These are phyloP conservation scores for Drosophila pandora DNA, from an alignment of 1,140 invertebrate genomes.

Conservation along the genomic window DNA sequence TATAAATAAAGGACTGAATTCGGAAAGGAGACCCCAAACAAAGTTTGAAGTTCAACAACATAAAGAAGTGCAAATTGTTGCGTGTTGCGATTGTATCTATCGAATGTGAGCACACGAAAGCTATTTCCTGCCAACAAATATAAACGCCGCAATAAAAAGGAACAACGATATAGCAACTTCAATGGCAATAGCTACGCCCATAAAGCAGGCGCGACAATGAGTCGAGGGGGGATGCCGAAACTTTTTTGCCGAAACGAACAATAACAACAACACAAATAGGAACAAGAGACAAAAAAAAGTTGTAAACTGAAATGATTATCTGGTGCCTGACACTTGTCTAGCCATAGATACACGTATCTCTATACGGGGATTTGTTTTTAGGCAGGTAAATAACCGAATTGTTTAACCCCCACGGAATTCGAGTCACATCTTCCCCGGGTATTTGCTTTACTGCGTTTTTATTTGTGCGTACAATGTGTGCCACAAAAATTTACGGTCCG, in stretches of 20 bases:
- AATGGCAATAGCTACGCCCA: slow-evolving; percentile 45
- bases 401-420: slow-evolving; percentile 62
- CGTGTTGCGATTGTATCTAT: slow-evolving; percentile 81
- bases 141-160: slow-evolving; percentile 74
- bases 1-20: slow-evolving; percentile 68
- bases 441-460: slow-evolving; percentile 66
- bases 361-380: slow-evolving; percentile 46
- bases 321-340: slow-evolving; percentile 70
- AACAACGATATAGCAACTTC: slow-evolving; percentile 43
- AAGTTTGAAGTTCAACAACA: slow-evolving; percentile 76
- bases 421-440: slow-evolving; percentile 69
- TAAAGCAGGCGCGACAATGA: slow-evolving; percentile 64
- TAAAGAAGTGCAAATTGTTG: slow-evolving; percentile 83
- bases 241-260: slow-evolving; percentile 40
- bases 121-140: slow-evolving; percentile 80
- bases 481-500: slow-evolving; percentile 51
- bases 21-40: slow-evolving; percentile 20
- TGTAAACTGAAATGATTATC: slow-evolving; percentile 82
- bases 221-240: slow-evolving; percentile 39
- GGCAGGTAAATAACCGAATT: slow-evolving; percentile 72
- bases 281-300: slow-evolving; percentile 70
- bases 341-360: slow-evolving; percentile 63
- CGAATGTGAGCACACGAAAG: slow-evolving; percentile 75
- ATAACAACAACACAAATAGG: slow-evolving; percentile 2
- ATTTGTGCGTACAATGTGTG: slow-evolving; percentile 51